Evolutionary conservation across 2,888 invertebrate genomes (phyloP).

Genomic region (Cecidostiba fungosa): DNA sequence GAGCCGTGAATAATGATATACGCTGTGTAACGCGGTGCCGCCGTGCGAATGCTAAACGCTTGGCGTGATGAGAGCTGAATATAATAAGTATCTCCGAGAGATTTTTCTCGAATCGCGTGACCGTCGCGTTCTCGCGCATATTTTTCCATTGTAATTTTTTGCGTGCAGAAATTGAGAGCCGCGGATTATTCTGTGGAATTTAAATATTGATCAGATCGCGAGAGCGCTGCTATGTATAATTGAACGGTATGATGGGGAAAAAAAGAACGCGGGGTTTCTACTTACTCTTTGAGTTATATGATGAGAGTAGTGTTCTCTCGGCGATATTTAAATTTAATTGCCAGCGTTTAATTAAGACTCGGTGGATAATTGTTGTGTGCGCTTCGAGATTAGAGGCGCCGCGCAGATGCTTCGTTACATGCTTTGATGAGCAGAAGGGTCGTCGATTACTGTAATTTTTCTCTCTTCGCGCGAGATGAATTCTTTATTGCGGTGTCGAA

Average conservation of each 20-base stretch:
- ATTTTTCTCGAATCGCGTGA: slow-evolving; percentile 44
- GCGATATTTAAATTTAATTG: slow-evolving; percentile 30
- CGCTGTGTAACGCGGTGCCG: neutral
- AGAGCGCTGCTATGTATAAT: neutral
- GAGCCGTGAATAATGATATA: slow-evolving; percentile 56
- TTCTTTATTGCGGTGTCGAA: neutral
- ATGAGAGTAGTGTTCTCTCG: neutral
- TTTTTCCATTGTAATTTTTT: slow-evolving; percentile 34
- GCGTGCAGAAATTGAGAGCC: slow-evolving; percentile 5
- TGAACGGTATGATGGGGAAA: neutral
- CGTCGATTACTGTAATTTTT: neutral
- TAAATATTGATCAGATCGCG: slow-evolving; percentile 38
- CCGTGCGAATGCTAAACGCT: slow-evolving; percentile 1
- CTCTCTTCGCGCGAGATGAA: neutral
- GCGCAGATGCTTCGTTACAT: neutral
- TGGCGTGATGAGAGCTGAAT: slow-evolving; percentile 54
- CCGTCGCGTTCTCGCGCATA: neutral
- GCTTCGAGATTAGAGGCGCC: neutral
- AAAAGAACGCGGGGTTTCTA: neutral
- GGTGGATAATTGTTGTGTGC: neutral
- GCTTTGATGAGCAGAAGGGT: neutral
- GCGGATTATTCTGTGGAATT: slow-evolving; percentile 9
- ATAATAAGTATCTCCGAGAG: slow-evolving; percentile 16
- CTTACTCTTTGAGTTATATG: neutral
- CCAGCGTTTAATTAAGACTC: neutral